Percentiles rank a stretch among this genome's conserved stretches.
These are phyloP conservation scores for Cherax destructor DNA, from an alignment of 1,140 invertebrate genomes.

Conservation along the genomic window DNA sequence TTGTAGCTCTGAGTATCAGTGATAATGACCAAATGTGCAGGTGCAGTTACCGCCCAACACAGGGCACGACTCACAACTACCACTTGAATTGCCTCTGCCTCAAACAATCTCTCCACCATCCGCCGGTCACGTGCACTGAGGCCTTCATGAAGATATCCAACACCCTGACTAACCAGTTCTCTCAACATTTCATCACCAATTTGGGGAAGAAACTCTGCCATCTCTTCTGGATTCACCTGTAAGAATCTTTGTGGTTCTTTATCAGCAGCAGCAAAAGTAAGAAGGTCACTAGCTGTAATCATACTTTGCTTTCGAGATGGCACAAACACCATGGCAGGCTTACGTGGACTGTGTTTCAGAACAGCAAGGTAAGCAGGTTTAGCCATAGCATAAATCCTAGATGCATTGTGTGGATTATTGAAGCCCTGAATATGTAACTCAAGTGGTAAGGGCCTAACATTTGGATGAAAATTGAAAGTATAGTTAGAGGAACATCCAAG, in stretches of 20 bases:
- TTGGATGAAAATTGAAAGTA: slow-evolving; percentile 99
- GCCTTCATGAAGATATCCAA: slow-evolving; percentile 98
- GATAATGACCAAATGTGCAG: slow-evolving; percentile 94
- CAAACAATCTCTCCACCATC: slow-evolving; percentile 94
- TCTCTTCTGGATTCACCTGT: slow-evolving; percentile 89
- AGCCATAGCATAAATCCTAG: slow-evolving; percentile 96
- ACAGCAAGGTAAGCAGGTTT: slow-evolving; percentile 98
- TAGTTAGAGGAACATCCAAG: slow-evolving; percentile 93
- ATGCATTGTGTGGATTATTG: slow-evolving; percentile 98
- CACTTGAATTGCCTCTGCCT: slow-evolving; percentile 94
- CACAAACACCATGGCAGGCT: slow-evolving; percentile 97
- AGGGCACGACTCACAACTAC: slow-evolving; percentile 92
- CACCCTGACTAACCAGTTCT: slow-evolving; percentile 82
- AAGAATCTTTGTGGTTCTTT: slow-evolving; percentile 90
- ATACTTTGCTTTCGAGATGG: slow-evolving; percentile 95
- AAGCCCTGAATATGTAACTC: slow-evolving; percentile 97
- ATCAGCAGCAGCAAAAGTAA: slow-evolving; percentile 95
- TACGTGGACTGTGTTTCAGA: slow-evolving; percentile 88
- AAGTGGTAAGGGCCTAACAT: slow-evolving; percentile 94
- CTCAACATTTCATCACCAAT: slow-evolving; percentile 85
- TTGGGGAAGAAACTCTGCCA: slow-evolving; percentile 90
- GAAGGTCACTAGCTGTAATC: slow-evolving; percentile 94
- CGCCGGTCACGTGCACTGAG: slow-evolving; percentile 87
- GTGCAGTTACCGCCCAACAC: slow-evolving; percentile 93
- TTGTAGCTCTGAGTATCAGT: slow-evolving; percentile 99